Conservation (phyloP, 2,888 invertebrate genomes). For the Drosophila lutescens region DNA sequence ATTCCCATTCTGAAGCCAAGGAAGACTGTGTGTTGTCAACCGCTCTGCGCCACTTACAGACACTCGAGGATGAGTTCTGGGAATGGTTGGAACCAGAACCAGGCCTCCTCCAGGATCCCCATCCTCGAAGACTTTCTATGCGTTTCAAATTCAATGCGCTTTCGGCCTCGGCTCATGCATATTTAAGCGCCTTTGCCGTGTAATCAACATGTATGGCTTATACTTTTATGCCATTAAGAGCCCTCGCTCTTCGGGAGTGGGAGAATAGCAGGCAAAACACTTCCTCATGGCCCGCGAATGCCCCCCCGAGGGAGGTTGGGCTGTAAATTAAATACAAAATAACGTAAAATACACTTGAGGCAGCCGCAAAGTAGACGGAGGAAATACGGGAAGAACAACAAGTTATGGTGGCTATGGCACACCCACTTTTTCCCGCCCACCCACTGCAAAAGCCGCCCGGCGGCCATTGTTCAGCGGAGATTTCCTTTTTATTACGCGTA, state of each 20-base stretch:
- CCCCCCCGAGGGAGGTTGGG: slow-evolving; percentile 18
- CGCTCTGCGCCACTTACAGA: not conserved
- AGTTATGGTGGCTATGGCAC: slow-evolving; percentile 33
- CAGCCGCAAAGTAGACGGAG: slow-evolving; percentile 25
- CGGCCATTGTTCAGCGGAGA: slow-evolving; percentile 63
- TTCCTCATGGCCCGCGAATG: not conserved
- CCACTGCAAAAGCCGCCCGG: slow-evolving; percentile 30
- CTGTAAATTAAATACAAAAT: slow-evolving; percentile 66
- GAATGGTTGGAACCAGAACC: too few relatives aligned
- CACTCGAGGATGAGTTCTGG: not conserved
- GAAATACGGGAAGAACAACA: slow-evolving; percentile 27
- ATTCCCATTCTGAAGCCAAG: not conserved
- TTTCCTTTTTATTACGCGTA: slow-evolving; percentile 73
- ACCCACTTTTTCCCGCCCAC: not conserved
- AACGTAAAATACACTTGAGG: slow-evolving; percentile 65
- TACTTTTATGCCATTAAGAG: slow-evolving; percentile 52
- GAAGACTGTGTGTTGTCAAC: not conserved
- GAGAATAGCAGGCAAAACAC: not conserved
- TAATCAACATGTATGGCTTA: slow-evolving; percentile 58
- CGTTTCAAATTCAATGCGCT: slow-evolving; percentile 34
- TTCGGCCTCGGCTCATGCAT: slow-evolving; percentile 50
- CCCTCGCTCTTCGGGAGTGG: not conserved
- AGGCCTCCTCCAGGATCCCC: not conserved
- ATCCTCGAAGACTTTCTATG: not conserved
- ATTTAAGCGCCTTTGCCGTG: slow-evolving; percentile 52